Base-by-base conservation (phyloP, 2,113 vertebrate genomes). In the Panurus biarmicus region DNA sequence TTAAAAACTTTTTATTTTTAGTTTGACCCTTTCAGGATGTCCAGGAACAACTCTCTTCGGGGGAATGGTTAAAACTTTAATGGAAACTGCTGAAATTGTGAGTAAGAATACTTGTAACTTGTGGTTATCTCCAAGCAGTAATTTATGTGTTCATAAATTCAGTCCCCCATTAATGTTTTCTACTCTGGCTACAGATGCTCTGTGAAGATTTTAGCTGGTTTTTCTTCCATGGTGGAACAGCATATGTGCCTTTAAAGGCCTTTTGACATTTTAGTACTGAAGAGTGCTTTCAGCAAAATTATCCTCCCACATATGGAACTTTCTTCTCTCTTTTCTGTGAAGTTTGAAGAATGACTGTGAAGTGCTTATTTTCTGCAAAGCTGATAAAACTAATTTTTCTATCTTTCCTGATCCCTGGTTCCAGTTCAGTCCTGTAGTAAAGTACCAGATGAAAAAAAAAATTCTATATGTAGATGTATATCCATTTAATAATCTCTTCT, bases 261-360 rank as follows among this genome's bases (percentile, higher is more conserved):
- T 58, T 56, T 62, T 94, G 67, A 78, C 45, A 80, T 88, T 94
- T 93, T 81, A 74, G 40, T 33, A 72, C 24, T n/a, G 31, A 79
- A 61, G 48, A 38, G 17, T 58, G 12, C 21, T 83, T 93, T 95
- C 36, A 83, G 60, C 16, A 91, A 89, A 88, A 86, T 67, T 84
- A 76, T 24, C 22, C 47, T 85, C 60, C 36, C n/a, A 57, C 18
- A 44, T 22, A 76, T 1, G 12, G 50, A 79, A 65, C 72, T 82
- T 31, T 73, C 10, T 61, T 85, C 10, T 75, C 24, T 54, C 42
- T 71, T 73, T 80, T 44, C 22, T 62, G 29, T 66, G 66, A 85
- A 91, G 78, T 66, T 61, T 77, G 57, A 94, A 90, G 33, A 58
- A 77, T 69, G 36, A 72, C 67, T 80, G 54, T 85, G 75, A 81